These are phyloP conservation scores for Achroia grisella DNA, from an alignment of 1,140 invertebrate species.

Conservation along the genomic window DNA sequence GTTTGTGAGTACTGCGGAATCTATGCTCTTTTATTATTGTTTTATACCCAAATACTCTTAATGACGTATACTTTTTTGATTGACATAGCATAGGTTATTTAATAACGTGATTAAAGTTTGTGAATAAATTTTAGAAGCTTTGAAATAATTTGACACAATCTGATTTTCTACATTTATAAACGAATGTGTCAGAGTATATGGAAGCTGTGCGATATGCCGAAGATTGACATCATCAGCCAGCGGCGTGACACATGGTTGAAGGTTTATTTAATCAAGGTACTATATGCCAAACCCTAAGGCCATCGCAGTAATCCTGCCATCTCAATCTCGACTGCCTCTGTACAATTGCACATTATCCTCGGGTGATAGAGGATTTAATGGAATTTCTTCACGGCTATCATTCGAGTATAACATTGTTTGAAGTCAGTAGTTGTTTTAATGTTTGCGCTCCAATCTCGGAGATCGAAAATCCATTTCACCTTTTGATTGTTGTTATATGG, in stretches of 20 bases:
- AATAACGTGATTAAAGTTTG: too few relatives aligned
- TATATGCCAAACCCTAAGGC: slow-evolving; percentile 25
- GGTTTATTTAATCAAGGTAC: slow-evolving; percentile 68
- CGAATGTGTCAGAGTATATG: slow-evolving; percentile 21
- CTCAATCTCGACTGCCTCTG: slow-evolving; percentile 59
- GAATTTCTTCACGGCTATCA: slow-evolving; percentile 46
- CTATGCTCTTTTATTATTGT: too few relatives aligned
- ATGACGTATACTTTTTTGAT: too few relatives aligned
- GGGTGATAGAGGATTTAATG: slow-evolving; percentile 61
- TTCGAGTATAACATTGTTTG: slow-evolving; percentile 26
- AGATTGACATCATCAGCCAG: slow-evolving; percentile 39
- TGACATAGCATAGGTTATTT: too few relatives aligned
- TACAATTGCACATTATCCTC: slow-evolving; percentile 55
- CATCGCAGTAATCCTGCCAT: slow-evolving; percentile 41
- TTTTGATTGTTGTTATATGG: too few relatives aligned
- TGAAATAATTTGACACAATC: too few relatives aligned
- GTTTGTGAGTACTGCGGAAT: neutral
- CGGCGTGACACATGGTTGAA: slow-evolving; percentile 56
- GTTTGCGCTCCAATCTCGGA: slow-evolving; percentile 14
- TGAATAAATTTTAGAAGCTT: too few relatives aligned
- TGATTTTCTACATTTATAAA: too few relatives aligned
- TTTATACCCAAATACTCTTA: too few relatives aligned
- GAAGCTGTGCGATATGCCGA: slow-evolving; percentile 43
- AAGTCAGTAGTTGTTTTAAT: slow-evolving; percentile 46
- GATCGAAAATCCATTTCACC: too few relatives aligned